Percentiles rank a stretch among this genome's conserved stretches.
Conservation (phyloP, 2,797 vertebrate species). For the Neomorphus geoffroyi region DNA sequence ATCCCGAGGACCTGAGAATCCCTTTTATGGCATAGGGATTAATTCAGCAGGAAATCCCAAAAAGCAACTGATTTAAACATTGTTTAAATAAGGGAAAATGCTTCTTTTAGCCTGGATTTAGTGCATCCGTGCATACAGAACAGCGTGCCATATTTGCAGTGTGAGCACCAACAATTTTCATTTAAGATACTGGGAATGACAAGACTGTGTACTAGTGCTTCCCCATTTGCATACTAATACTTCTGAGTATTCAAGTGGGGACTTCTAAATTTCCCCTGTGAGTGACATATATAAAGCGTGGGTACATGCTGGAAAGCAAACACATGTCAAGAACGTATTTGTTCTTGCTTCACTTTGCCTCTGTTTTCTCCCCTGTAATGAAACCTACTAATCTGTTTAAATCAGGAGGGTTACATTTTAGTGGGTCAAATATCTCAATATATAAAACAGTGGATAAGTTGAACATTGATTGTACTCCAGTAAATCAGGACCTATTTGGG, state of each 20-base stretch:
- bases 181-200: background rate
- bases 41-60: background rate
- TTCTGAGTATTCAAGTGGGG: background rate
- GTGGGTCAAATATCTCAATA: background rate
- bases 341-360: background rate
- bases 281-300: background rate
- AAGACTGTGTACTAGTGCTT: background rate
- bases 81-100: background rate
- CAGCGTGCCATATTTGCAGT: background rate
- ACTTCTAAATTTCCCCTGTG: background rate
- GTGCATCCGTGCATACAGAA: no score
- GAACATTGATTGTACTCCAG: background rate
- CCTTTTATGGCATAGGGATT: background rate
- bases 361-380: background rate
- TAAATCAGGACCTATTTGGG: background rate
- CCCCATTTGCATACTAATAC: background rate
- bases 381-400: background rate
- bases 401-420: background rate
- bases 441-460: background rate
- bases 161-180: background rate
- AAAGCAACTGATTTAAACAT: background rate
- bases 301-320: background rate
- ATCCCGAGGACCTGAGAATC: background rate
- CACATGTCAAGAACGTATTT: background rate
- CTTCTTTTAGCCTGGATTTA: background rate